A percentile compares a stretch with the other conserved stretches of the same genome.
phyloP scores from a whole-genome alignment of 2,797 vertebrate genomes.

The Bovichtus diacanthus region DNA sequence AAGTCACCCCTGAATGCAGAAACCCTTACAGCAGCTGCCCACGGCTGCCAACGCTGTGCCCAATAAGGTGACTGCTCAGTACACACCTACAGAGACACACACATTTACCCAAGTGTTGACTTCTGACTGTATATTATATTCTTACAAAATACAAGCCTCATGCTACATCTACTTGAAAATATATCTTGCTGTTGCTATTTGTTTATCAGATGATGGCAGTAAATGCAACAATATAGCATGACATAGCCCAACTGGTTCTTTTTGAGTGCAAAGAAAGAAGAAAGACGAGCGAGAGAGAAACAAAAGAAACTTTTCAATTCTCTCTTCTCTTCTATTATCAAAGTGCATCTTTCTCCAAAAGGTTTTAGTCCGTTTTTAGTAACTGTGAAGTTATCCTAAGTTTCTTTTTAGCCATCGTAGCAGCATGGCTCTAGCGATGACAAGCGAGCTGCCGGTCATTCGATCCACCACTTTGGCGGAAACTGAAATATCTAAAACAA shows the following conservation, averaged over 20 bases:
- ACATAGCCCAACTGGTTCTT: background rate
- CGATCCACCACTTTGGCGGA: too few relatives aligned
- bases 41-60: slow-evolving; percentile 52
- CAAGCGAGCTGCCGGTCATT: background rate
- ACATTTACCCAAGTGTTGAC: slow-evolving; percentile 37
- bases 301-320: background rate
- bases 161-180: background rate
- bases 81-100: slow-evolving; percentile 55
- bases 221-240: background rate
- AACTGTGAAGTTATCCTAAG: background rate
- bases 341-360: background rate
- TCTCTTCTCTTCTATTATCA: background rate
- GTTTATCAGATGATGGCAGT: background rate
- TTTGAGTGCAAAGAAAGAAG: background rate
- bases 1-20: slow-evolving; percentile 68
- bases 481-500: too few relatives aligned
- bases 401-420: background rate
- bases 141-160: background rate
- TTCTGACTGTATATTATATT: slow-evolving; percentile 14
- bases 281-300: background rate
- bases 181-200: background rate
- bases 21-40: slow-evolving; percentile 70
- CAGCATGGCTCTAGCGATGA: too few relatives aligned
- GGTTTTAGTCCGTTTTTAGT: too few relatives aligned
- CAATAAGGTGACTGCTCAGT: slow-evolving; percentile 48